Evolutionary conservation across 1,140 invertebrate species (phyloP), one percentile per base, ranked within the genome.

Genomic region (Nasonia longicornis): DNA sequence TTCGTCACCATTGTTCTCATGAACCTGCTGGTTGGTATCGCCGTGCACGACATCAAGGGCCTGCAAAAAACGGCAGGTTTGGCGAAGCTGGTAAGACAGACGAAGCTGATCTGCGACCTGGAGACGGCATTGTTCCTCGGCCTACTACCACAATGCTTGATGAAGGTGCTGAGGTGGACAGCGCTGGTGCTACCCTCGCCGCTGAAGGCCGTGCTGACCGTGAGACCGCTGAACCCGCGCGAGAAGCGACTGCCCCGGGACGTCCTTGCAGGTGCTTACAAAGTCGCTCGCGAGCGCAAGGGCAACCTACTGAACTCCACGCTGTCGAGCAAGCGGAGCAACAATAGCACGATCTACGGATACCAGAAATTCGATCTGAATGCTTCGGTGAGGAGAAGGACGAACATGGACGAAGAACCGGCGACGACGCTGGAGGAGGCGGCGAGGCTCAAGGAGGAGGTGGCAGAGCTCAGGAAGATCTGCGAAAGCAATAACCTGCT

Each of bases 1-100:
- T 95, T 96, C 83, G 95, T 96, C 2, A 95, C 95, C 6, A 95
- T 96, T 20, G 95, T 96, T 11, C 87, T 96, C 31, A 96, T 96
- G 95, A 96, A 96, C 89, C 88, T 96, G 0, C 86, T 96, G 0
- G 94, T 96, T 16, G 95, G 95, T 84, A 95, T 96, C 80, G 95
- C 95, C 0, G 95, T 96, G 0, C 94, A 95, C 80, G 95, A 96
- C 87, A 96, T 96, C 73, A 95, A 96, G 84, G 94, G 95, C 0
- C 88, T 96, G 0, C 94, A 95, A 82, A 95, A 95, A 89, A 95
- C 95, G 0, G 95, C 95, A 0, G 95, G 94, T 0, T 88, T 96
- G 2, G 94, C 94, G 0, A 95, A 95, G 85, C 89, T 96, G 2
- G 95, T 95, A 8, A 91, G 95, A n/a, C 95, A 95, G 87, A 95